phyloP scores from a whole-genome alignment of 2,797 vertebrate species.

The Anableps anableps region DNA sequence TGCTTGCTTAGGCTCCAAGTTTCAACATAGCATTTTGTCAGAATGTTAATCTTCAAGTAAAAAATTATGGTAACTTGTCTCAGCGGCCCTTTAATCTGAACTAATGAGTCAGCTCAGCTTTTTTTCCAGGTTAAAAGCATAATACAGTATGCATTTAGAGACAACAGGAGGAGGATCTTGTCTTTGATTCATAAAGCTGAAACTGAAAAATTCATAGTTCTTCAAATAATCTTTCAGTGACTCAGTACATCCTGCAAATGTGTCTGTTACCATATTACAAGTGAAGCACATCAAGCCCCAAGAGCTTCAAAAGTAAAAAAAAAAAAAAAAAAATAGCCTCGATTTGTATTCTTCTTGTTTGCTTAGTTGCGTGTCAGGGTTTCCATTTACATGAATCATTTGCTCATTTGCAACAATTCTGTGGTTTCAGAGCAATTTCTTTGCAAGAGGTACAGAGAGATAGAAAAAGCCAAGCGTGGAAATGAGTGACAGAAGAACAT shows the following conservation, averaged over 20 bases:
- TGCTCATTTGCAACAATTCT: slow-evolving; percentile 37
- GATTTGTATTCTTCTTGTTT: slow-evolving; percentile 7
- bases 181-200: background rate
- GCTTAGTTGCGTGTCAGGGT: slow-evolving; percentile 35
- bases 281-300: background rate
- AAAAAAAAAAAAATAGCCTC: background rate
- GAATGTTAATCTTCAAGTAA: background rate
- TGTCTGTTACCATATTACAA: slow-evolving; percentile 12
- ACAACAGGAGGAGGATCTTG: background rate
- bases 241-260: slow-evolving; percentile 9
- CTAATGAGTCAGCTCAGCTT: background rate
- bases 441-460: slow-evolving; percentile 7
- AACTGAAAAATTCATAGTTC: slow-evolving; percentile 7
- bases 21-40: background rate
- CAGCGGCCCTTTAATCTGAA: too few species aligned
- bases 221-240: slow-evolving; percentile 13
- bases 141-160: background rate
- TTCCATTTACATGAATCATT: slow-evolving; percentile 29
- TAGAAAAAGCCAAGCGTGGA: background rate
- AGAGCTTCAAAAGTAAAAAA: slow-evolving; percentile 2
- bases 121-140: background rate
- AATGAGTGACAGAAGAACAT: slow-evolving; percentile 8
- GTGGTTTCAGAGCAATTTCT: slow-evolving; percentile 28
- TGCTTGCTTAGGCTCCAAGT: background rate
- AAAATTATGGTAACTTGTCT: background rate